A percentile compares a stretch with the other conserved stretches of the same genome.
Conservation (phyloP, 2,888 invertebrate genomes). For the Phaedon cochleariae region DNA sequence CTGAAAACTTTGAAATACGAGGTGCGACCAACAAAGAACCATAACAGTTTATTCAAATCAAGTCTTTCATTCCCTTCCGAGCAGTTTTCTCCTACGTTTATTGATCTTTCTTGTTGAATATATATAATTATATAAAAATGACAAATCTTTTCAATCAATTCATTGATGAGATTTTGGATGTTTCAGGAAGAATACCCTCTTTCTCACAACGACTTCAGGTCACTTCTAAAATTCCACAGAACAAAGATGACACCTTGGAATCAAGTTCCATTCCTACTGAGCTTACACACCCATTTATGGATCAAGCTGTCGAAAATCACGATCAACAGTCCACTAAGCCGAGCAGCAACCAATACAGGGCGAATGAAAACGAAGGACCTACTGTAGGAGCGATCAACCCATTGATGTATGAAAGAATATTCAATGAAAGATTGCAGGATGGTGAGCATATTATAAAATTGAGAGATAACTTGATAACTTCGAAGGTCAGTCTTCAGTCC, state of each 20-base stretch:
- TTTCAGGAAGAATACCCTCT: neutral
- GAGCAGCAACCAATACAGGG: neutral
- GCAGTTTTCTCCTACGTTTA: no score
- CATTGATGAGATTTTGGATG: no score
- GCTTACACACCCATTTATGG: constrained; percentile 48
- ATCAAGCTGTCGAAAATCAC: constrained; percentile 17
- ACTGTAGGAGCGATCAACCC: constrained; percentile 46
- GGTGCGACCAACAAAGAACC: no score
- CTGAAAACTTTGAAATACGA: no score
- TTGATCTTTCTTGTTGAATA: no score
- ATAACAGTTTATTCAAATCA: no score
- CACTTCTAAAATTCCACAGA: neutral
- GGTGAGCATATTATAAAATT: constrained; percentile 1
- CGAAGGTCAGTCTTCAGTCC: no score
- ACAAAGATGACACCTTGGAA: constrained; percentile 34
- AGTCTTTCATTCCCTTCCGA: no score
- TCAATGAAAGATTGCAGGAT: constrained; percentile 40
- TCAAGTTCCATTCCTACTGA: constrained; percentile 33
- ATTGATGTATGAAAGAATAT: constrained; percentile 45
- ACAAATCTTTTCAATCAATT: no score
- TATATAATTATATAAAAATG: no score
- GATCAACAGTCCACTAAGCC: neutral
- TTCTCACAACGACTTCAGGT: neutral
- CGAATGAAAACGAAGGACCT: constrained; percentile 32
- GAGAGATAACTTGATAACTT: constrained; percentile 9